These are phyloP conservation scores for Champsocephalus esox DNA, from an alignment of 2,797 vertebrate genomes.

Conservation along the genomic window DNA sequence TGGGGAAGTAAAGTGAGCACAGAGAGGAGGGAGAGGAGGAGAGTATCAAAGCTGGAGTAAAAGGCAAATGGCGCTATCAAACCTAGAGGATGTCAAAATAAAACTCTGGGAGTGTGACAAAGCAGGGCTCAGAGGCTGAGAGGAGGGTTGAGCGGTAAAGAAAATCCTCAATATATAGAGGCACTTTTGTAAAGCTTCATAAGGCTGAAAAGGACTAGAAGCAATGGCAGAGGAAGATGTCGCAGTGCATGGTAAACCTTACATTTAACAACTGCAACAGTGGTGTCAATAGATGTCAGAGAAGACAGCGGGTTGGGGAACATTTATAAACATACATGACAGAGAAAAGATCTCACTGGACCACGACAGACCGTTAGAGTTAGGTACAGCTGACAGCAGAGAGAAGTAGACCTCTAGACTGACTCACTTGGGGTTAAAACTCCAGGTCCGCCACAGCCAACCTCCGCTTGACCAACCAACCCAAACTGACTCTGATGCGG, in stretches of 20 bases:
- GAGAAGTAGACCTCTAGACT: slow-evolving; percentile 40
- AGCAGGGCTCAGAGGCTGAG: slow-evolving; percentile 48
- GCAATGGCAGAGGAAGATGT: slow-evolving; percentile 9
- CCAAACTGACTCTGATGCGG: slow-evolving; percentile 82
- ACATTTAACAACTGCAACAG: slow-evolving; percentile 36
- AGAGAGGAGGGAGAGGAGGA: slow-evolving; percentile 40
- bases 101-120: slow-evolving; percentile 58
- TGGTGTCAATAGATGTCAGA: slow-evolving; percentile 14
- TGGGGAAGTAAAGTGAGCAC: slow-evolving; percentile 38
- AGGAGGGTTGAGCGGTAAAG: slow-evolving; percentile 41
- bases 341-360: slow-evolving; percentile 48
- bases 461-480: slow-evolving; percentile 82
- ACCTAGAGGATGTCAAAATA: slow-evolving; percentile 67
- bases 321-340: slow-evolving; percentile 65
- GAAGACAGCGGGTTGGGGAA: slow-evolving; percentile 35
- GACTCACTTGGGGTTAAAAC: slow-evolving; percentile 83
- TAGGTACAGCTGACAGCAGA: slow-evolving; percentile 54
- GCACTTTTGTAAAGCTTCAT: slow-evolving; percentile 42
- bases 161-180: slow-evolving; percentile 33
- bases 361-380: slow-evolving; percentile 56
- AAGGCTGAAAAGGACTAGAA: slow-evolving; percentile 28
- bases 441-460: slow-evolving; percentile 80
- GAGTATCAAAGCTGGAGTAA: slow-evolving; percentile 54
- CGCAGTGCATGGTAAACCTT: slow-evolving; percentile 35
- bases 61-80: slow-evolving; percentile 57